These are phyloP conservation scores for Siniperca undulata DNA, from an alignment of 2,797 vertebrate genomes.

Conservation along the genomic window DNA sequence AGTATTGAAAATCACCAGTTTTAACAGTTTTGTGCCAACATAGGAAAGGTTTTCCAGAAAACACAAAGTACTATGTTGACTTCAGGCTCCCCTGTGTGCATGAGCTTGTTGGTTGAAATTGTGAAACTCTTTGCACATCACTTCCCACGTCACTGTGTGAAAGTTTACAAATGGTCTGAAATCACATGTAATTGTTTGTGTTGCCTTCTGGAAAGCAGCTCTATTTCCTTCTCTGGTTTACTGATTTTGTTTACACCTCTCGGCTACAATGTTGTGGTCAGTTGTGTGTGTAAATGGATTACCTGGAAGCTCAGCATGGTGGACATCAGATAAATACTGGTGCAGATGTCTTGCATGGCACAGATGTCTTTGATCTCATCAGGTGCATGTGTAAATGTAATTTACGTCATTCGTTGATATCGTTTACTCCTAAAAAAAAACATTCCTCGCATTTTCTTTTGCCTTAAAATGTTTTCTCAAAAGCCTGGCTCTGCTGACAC, in stretches of 20 bases:
- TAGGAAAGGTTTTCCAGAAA: background rate
- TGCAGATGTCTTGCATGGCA: constrained; percentile 21
- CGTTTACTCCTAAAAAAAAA: background rate
- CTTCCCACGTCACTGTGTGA: constrained; percentile 6
- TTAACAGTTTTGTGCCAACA: background rate
- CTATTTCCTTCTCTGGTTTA: constrained; percentile 42
- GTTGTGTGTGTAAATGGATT: constrained; percentile 32
- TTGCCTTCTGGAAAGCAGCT: constrained; percentile 34
- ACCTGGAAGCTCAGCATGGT: constrained; percentile 42
- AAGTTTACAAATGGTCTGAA: constrained; percentile 43
- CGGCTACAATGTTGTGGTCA: constrained; percentile 30
- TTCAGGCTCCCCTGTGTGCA: background rate
- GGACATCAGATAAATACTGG: constrained; percentile 1
- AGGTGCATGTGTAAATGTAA: constrained; percentile 16
- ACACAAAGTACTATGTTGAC: background rate
- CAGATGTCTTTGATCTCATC: constrained; percentile 32
- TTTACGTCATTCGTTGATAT: constrained; percentile 38
- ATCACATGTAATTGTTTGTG: constrained; percentile 35
- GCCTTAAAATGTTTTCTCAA: constrained; percentile 24
- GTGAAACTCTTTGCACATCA: constrained; percentile 15
- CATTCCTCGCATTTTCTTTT: background rate
- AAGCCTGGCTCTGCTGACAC: constrained; percentile 35
- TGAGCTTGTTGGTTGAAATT: background rate
- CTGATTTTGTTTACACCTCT: constrained; percentile 49
- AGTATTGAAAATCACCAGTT: background rate